Evolutionary conservation across 1,140 invertebrate species (phyloP).

Genomic region (Plutomurus gul): DNA sequence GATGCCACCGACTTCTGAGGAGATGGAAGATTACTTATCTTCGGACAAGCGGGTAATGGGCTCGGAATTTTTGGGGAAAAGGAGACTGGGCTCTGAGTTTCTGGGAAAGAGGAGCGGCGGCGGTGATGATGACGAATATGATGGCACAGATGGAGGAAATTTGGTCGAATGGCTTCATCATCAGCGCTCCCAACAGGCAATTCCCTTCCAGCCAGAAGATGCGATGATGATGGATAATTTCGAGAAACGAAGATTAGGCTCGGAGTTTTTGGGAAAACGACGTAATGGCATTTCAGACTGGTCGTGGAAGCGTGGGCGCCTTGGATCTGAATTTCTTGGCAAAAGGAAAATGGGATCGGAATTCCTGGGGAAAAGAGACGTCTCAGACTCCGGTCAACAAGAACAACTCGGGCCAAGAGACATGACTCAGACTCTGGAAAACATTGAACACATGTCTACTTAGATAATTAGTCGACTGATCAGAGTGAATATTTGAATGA

Average conservation of each 20-base stretch:
- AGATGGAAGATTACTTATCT: not conserved
- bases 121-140: not conserved
- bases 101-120: constrained; percentile 32
- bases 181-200: not conserved
- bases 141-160: not conserved
- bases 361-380: constrained; percentile 14
- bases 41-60: constrained; percentile 42
- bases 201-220: not conserved
- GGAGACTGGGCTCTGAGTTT: constrained; percentile 45
- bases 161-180: not conserved
- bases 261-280: constrained; percentile 43
- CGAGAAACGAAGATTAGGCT: constrained; percentile 39
- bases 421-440: not conserved
- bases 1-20: not conserved
- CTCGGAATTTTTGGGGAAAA: constrained; percentile 52
- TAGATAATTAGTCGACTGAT: not conserved
- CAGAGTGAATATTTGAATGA: no score
- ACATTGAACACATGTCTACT: not conserved
- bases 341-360: constrained; percentile 35
- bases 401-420: constrained; percentile 9
- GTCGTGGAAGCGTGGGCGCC: constrained; percentile 43
- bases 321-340: constrained; percentile 46
- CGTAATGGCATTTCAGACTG: constrained; percentile 9
- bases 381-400: not conserved
- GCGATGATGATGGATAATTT: not conserved